Base-by-base conservation (phyloP, 2,888 invertebrate species). In the Heteromurus nitidus region DNA sequence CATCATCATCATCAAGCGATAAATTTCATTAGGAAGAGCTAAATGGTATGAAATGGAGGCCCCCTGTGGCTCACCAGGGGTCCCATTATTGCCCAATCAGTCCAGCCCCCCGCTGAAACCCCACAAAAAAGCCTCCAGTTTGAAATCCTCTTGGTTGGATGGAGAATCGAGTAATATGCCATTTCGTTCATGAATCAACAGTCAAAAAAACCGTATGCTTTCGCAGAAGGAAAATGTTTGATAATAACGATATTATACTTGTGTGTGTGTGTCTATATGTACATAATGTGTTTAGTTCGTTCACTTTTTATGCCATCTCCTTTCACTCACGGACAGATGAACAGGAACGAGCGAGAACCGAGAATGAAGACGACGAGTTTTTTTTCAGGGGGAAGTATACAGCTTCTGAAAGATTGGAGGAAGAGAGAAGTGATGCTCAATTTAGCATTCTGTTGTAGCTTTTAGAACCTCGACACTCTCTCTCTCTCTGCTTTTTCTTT, bases 1-100 rank as follows among this genome's bases (percentile, higher is more conserved):
- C 60, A 62, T 83, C 58, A 77, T 82, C 70, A 76, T 76, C 80
- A 84, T 85, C 81, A 82, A 82, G 82, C 84, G 87, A 87, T 86
- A 86, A 84, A 86, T 86, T 86, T 87, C 86, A 87, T 87, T 87
- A 85, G 85, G 85, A 83, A 85, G 85, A 86, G 86, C 86, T 86
- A 87, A 86, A 86, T 86, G 86, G 86, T 85, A 83, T 85, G 85
- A 87, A 85, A 86, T 86, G 83, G 84, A 84, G 84, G 84, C 83
- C 86, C 84, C 85, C 86, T 82, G 84, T 82, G 82, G 55, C 87
- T 77, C 86, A 67, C 77, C 81, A 83, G 87, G 87, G 86, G 85
- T 86, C 85, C 87, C 86, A 86, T 87, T 87, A 87, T 87, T 87
- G 86, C 85, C 86, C 87, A 87, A 87, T 87, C 86, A 87, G 87